Conservation (phyloP, 2,797 vertebrate genomes). For the Coregonus suidteri region DNA sequence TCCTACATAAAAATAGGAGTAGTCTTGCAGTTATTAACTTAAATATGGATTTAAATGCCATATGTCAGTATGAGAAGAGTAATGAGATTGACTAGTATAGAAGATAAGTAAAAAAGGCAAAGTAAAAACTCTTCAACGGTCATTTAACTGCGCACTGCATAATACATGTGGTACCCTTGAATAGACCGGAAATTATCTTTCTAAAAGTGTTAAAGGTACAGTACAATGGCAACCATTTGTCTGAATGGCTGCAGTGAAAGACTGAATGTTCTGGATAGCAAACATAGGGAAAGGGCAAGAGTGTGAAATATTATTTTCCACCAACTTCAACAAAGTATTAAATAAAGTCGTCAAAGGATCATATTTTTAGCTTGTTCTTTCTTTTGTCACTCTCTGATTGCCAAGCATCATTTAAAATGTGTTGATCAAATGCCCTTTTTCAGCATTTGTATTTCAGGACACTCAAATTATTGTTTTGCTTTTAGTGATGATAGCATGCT, state of each 20-base stretch:
- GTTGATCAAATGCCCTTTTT: background rate
- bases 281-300: slow-evolving; percentile 1
- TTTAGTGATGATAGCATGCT: background rate
- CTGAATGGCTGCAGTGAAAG: slow-evolving; percentile 37
- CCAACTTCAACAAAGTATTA: background rate
- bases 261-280: slow-evolving; percentile 23
- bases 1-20: too few species aligned
- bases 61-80: too few species aligned
- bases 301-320: background rate
- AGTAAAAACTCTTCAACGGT: background rate
- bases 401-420: background rate
- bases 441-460: background rate
- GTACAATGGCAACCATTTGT: slow-evolving; percentile 49
- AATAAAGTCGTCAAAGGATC: background rate
- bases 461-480: background rate
- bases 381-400: background rate
- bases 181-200: slow-evolving; percentile 62
- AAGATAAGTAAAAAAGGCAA: background rate
- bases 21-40: too few species aligned
- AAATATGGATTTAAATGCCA: too few species aligned
- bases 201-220: slow-evolving; percentile 58
- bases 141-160: slow-evolving; percentile 45
- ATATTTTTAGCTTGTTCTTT: background rate
- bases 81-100: background rate
- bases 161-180: slow-evolving; percentile 56